Evolutionary conservation across 2,797 vertebrate species (phyloP).

Genomic region (Lagothrix lagotricha): DNA sequence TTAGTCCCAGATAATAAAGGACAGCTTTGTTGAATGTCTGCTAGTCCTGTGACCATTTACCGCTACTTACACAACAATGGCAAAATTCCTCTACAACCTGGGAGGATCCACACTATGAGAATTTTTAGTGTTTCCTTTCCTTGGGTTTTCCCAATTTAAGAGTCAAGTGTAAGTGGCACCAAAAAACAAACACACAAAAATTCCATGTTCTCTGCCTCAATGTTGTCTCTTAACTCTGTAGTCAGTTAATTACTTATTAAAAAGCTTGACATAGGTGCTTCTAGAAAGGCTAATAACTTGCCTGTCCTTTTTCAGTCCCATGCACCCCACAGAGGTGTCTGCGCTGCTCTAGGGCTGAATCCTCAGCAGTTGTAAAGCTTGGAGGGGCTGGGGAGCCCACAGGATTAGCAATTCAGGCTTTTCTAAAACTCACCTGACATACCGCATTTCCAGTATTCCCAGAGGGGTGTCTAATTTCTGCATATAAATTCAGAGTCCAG

Average conservation of each 20-base stretch:
- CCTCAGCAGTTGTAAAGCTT: not conserved
- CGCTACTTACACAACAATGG: not conserved
- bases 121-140: not conserved
- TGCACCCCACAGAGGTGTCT: not conserved
- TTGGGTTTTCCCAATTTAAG: not conserved
- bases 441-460: not conserved
- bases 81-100: not conserved
- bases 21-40: not conserved
- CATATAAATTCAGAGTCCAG: not conserved
- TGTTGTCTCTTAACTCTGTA: not conserved
- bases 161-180: not conserved
- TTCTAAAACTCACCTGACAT: not conserved
- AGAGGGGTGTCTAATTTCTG: not conserved
- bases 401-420: not conserved
- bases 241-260: not conserved
- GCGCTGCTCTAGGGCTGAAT: not conserved
- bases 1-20: not conserved
- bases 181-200: not conserved
- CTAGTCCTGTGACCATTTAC: not conserved
- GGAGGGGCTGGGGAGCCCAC: not conserved
- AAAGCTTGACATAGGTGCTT: not conserved
- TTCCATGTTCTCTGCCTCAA: not conserved
- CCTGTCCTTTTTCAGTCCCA: not conserved
- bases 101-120: not conserved
- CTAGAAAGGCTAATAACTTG: not conserved